These are phyloP conservation scores for Crotophaga sulcirostris DNA, from an alignment of 2,113 vertebrate species.

Conservation along the genomic window DNA sequence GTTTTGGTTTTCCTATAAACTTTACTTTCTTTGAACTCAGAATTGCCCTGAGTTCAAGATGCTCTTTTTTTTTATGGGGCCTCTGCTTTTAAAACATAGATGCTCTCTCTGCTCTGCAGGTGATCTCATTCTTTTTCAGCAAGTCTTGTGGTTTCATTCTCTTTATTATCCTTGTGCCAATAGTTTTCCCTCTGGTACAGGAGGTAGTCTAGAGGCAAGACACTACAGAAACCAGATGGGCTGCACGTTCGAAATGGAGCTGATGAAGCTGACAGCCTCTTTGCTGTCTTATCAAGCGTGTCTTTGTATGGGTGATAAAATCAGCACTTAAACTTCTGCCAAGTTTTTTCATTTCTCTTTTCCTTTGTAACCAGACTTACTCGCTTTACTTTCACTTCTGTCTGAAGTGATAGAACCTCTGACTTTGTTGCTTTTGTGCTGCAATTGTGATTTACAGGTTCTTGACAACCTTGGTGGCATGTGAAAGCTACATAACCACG, in stretches of 20 bases:
- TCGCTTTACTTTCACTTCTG: not conserved
- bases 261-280: not conserved
- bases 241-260: not conserved
- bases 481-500: not conserved
- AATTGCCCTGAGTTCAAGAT: not conserved
- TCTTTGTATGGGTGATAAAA: slow-evolving; percentile 8
- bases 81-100: not conserved
- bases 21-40: not conserved
- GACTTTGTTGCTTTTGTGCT: not conserved
- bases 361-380: not conserved
- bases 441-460: not conserved
- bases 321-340: not conserved
- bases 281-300: not conserved
- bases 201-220: not conserved
- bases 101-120: not conserved
- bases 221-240: not conserved
- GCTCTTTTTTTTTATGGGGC: not conserved
- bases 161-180: not conserved
- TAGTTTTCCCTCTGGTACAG: not conserved
- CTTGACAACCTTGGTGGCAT: not conserved
- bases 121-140: not conserved
- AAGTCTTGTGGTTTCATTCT: not conserved
- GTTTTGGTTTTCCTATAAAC: not conserved
- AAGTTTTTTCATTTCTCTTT: not conserved
- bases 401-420: not conserved